These are phyloP conservation scores for Neuroscelio doddi DNA, from an alignment of 2,888 invertebrate genomes.

Conservation along the genomic window DNA sequence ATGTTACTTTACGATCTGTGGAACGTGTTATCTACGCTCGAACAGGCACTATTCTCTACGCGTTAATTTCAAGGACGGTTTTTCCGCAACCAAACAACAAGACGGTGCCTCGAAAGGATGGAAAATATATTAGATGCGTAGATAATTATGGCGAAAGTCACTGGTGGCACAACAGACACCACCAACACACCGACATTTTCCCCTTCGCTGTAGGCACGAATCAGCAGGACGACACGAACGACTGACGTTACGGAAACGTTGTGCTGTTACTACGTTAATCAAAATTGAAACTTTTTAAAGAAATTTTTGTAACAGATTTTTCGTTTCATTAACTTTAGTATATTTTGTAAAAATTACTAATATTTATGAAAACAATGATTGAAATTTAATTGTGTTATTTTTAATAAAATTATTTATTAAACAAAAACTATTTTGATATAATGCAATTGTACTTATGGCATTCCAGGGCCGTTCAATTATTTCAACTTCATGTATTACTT, in stretches of 20 bases:
- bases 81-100: conserved; percentile 10
- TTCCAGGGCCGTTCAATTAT: too few relatives aligned
- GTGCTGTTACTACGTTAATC: neutral
- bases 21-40: conserved; percentile 10
- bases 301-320: too few relatives aligned
- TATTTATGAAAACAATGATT: too few relatives aligned
- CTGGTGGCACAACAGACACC: conserved; percentile 66
- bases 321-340: too few relatives aligned
- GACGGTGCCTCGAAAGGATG: conserved; percentile 11
- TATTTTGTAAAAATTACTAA: too few relatives aligned
- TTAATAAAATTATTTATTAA: too few relatives aligned
- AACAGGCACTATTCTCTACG: conserved; percentile 7
- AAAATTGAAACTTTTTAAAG: neutral
- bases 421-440: too few relatives aligned
- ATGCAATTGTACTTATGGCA: too few relatives aligned
- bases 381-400: too few relatives aligned
- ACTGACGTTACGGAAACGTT: conserved; percentile 22
- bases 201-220: conserved; percentile 55
- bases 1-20: conserved; percentile 11
- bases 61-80: conserved; percentile 14
- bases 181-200: conserved; percentile 77
- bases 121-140: conserved; percentile 39
- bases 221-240: conserved; percentile 9
- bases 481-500: too few relatives aligned
- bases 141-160: conserved; percentile 62